A percentile compares a stretch with the other conserved stretches of the same genome.
These are phyloP conservation scores for Pandemis corylana DNA, from an alignment of 2,888 invertebrate genomes.

Conservation along the genomic window DNA sequence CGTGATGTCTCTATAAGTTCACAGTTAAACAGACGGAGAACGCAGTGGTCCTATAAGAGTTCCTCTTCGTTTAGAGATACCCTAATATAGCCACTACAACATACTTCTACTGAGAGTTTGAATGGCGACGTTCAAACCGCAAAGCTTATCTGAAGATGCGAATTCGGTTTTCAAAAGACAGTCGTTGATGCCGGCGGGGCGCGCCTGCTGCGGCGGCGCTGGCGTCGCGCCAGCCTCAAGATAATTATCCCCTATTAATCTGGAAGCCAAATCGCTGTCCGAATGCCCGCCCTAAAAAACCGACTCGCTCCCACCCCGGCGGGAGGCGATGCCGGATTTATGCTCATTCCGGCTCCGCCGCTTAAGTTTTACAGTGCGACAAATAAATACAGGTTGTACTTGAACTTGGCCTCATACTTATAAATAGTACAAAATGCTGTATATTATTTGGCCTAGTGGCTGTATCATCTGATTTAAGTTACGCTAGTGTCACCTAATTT, in stretches of 20 bases:
- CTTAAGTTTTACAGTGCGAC: background rate
- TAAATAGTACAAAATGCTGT: too few species aligned
- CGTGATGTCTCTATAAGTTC: too few species aligned
- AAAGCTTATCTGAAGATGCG: background rate
- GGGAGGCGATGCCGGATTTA: constrained; percentile 22
- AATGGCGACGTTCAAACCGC: background rate
- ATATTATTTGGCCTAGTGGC: too few species aligned
- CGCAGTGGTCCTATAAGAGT: too few species aligned
- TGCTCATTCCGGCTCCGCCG: constrained; percentile 1
- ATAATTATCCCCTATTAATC: constrained; percentile 75
- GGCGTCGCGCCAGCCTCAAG: constrained; percentile 62
- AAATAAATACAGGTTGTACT: background rate
- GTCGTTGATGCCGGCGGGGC: background rate
- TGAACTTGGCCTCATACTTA: too few species aligned
- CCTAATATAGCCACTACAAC: too few species aligned
- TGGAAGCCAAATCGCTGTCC: constrained; percentile 64
- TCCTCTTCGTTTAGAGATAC: too few species aligned
- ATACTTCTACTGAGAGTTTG: too few species aligned
- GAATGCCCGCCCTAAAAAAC: constrained; percentile 58
- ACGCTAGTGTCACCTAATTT: too few species aligned
- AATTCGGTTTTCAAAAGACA: background rate
- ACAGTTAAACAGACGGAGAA: too few species aligned
- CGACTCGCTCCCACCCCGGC: constrained; percentile 40
- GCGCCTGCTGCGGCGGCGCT: constrained; percentile 37
- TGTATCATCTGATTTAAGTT: too few species aligned